Conservation (phyloP, 2,113 vertebrate species). For the Blennius ocellaris region DNA sequence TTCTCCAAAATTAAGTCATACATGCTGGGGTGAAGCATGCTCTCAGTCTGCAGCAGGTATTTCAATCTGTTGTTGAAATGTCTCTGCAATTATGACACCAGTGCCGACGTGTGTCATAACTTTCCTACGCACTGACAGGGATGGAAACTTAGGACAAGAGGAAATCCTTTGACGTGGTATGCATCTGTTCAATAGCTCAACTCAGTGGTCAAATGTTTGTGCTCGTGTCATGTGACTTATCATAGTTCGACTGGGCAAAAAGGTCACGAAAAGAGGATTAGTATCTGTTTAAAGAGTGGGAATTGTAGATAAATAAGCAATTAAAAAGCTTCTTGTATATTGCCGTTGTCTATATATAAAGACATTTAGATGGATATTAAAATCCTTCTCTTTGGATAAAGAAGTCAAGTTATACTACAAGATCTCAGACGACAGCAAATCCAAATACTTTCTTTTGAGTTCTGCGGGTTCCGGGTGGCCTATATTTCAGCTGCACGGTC, state of each 20-base stretch:
- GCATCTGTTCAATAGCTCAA: slow-evolving; percentile 66
- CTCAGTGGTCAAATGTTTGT: slow-evolving; percentile 41
- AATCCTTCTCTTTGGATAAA: slow-evolving; percentile 42
- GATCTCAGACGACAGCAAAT: slow-evolving; percentile 20
- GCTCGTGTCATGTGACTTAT: slow-evolving; percentile 28
- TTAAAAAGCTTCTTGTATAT: neutral
- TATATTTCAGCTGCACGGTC: slow-evolving; percentile 20
- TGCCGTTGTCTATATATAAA: slow-evolving; percentile 8
- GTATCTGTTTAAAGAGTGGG: slow-evolving; percentile 13
- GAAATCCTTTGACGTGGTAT: slow-evolving; percentile 62
- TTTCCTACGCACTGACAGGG: slow-evolving; percentile 41
- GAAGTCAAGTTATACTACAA: slow-evolving; percentile 28
- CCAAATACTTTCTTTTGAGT: slow-evolving; percentile 24
- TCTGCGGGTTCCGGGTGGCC: slow-evolving; percentile 14
- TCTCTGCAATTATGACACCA: slow-evolving; percentile 62
- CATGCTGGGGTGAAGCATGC: slow-evolving; percentile 1
- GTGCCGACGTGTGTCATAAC: slow-evolving; percentile 37
- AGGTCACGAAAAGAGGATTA: slow-evolving; percentile 21
- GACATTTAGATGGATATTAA: slow-evolving; percentile 16
- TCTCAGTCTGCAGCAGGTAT: slow-evolving; percentile 51
- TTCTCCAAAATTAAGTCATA: slow-evolving; percentile 42
- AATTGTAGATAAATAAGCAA: neutral
- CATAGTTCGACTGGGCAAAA: slow-evolving; percentile 10
- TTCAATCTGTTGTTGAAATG: slow-evolving; percentile 50
- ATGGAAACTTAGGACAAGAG: slow-evolving; percentile 47